These are phyloP conservation scores for Abrostola tripartita DNA, from an alignment of 2,888 invertebrate species.

Conservation along the genomic window DNA sequence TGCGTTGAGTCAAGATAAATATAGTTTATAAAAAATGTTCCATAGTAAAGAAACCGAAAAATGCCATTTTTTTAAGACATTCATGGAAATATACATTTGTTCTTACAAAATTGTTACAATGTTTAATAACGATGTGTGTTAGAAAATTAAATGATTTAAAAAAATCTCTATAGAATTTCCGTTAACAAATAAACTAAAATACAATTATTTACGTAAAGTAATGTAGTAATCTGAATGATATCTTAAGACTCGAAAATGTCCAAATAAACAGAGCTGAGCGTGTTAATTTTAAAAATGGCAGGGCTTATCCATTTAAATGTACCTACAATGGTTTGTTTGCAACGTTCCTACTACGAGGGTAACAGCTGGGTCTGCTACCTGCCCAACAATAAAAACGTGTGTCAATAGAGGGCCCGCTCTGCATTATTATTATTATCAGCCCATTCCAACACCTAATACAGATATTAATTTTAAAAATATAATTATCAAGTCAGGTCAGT, in stretches of 20 bases:
- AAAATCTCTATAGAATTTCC: not conserved
- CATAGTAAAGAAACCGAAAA: slow-evolving; percentile 4
- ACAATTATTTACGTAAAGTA: slow-evolving; percentile 2
- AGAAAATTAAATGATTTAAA: too few relatives aligned
- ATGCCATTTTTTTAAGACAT: not conserved
- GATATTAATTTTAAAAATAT: slow-evolving; percentile 31
- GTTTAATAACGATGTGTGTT: not conserved
- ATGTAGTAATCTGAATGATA: slow-evolving; percentile 9
- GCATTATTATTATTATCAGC: slow-evolving; percentile 51
- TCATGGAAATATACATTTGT: not conserved
- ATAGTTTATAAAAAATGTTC: slow-evolving; percentile 32
- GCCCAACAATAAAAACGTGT: slow-evolving; percentile 79
- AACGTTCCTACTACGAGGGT: slow-evolving; percentile 71
- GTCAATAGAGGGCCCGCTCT: slow-evolving; percentile 74
- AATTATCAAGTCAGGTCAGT: not conserved
- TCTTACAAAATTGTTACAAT: not conserved
- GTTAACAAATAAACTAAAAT: slow-evolving; percentile 10
- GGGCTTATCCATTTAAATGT: slow-evolving; percentile 64
- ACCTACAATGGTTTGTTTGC: slow-evolving; percentile 77
- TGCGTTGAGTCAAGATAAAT: slow-evolving; percentile 48
- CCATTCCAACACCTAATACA: slow-evolving; percentile 41
- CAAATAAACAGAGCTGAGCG: slow-evolving; percentile 45
- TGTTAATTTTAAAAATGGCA: slow-evolving; percentile 70
- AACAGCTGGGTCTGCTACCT: slow-evolving; percentile 82
- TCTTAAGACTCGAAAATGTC: slow-evolving; percentile 21